Percentiles rank a stretch among this genome's conserved stretches.
phyloP scores from a whole-genome alignment of 2,888 invertebrate genomes.

The Spisula subtruncata region DNA sequence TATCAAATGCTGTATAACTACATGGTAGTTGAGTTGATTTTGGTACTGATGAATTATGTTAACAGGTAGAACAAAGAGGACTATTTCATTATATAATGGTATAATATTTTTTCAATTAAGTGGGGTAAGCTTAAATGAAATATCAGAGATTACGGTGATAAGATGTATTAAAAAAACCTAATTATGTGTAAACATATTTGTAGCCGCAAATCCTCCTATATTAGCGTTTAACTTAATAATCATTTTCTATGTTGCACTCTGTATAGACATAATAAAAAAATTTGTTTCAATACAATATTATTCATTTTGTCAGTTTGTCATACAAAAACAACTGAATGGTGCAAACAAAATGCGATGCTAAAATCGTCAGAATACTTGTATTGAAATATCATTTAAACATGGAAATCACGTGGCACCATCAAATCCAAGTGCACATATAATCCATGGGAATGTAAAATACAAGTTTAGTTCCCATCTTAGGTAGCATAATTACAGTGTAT shows the following conservation, averaged over 20 bases:
- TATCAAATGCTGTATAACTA: not conserved
- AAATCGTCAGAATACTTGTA: too few species aligned
- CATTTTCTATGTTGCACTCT: not conserved
- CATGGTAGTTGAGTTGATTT: conserved; percentile 1
- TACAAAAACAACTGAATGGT: too few species aligned
- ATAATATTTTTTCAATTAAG: not conserved
- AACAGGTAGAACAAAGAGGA: not conserved
- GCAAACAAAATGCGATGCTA: too few species aligned
- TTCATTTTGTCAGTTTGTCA: too few species aligned
- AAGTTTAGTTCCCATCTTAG: not conserved
- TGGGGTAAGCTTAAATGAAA: not conserved
- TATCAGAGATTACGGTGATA: not conserved
- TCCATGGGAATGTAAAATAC: too few species aligned
- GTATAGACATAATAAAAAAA: not conserved
- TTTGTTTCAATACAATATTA: too few species aligned
- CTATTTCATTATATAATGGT: not conserved
- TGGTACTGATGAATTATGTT: not conserved
- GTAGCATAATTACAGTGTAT: not conserved
- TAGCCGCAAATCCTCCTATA: not conserved
- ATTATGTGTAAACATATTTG: not conserved
- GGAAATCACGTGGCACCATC: too few species aligned
- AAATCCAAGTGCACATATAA: too few species aligned
- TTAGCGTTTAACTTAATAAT: too few species aligned
- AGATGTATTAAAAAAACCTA: not conserved
- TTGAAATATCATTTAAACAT: too few species aligned